Evolutionary conservation across 2,113 vertebrate genomes (phyloP).

Genomic region (Phainopepla nitens): DNA sequence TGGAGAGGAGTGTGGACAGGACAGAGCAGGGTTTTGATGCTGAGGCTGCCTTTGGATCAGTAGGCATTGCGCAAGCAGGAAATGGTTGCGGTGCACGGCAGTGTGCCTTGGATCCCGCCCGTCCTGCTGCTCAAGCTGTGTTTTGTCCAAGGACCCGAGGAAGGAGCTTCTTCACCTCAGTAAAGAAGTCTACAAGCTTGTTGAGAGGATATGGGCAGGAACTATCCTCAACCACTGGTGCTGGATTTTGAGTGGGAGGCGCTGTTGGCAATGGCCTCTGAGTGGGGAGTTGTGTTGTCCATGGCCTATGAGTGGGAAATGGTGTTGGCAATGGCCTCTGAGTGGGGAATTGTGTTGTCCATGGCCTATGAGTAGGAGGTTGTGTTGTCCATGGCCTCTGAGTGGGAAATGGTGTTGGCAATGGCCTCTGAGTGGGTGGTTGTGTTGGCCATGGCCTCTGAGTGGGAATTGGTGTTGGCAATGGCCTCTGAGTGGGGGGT

Average conservation of each 20-base stretch:
- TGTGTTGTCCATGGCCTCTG: fast-evolving
- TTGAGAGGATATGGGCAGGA: background rate
- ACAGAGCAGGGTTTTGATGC: background rate
- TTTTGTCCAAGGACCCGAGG: background rate
- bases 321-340: background rate
- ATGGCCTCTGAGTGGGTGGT: background rate
- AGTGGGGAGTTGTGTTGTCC: fast-evolving
- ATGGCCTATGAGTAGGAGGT: fast-evolving
- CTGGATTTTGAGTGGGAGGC: background rate
- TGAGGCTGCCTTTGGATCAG: background rate
- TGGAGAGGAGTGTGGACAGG: background rate
- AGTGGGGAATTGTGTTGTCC: no score
- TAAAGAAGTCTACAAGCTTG: background rate
- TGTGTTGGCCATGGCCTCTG: fast-evolving
- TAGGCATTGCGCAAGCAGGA: background rate
- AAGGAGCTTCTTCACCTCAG: background rate
- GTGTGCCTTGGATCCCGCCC: fast-evolving
- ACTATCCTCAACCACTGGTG: fast-evolving
- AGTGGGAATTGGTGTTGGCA: background rate
- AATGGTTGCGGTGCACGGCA: fast-evolving
- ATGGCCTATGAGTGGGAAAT: background rate
- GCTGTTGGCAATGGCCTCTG: background rate
- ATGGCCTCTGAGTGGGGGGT: background rate
- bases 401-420: fast-evolving
- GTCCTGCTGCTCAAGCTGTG: background rate